These are phyloP conservation scores for Latrodectus elegans DNA, from an alignment of 2,888 invertebrate species.

Conservation along the genomic window DNA sequence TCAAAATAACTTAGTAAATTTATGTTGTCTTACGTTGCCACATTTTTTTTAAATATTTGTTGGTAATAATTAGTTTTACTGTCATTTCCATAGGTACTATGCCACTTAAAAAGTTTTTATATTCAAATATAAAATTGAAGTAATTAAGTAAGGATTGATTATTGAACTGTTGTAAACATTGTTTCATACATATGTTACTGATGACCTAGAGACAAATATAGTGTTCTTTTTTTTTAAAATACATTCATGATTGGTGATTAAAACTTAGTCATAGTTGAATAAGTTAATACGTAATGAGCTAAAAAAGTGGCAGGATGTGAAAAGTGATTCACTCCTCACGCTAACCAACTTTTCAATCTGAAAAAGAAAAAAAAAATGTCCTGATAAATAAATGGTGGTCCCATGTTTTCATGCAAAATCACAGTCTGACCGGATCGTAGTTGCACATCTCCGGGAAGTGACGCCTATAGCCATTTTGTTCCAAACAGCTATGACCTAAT, in stretches of 20 bases:
- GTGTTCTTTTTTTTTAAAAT: not conserved
- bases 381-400: not conserved
- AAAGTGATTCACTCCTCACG: conserved; percentile 26
- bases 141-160: too few species aligned
- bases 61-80: too few species aligned
- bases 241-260: conserved; percentile 7
- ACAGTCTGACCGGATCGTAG: conserved; percentile 53
- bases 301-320: conserved; percentile 15
- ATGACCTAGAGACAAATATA: not conserved
- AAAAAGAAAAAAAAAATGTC: not conserved
- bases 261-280: conserved; percentile 27
- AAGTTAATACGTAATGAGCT: conserved; percentile 7
- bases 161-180: too few species aligned
- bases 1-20: too few species aligned
- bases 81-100: too few species aligned
- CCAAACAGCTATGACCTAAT: conserved; percentile 62
- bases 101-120: too few species aligned
- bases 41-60: too few species aligned
- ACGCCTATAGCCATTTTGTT: conserved; percentile 53
- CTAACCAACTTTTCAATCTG: not conserved
- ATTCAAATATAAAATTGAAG: too few species aligned
- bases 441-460: conserved; percentile 65
- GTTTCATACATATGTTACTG: not conserved
- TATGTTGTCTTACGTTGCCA: too few species aligned
- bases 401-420: conserved; percentile 9